Evolutionary conservation across 2,797 vertebrate species (phyloP).

Genomic region (Molossus alvarezi): DNA sequence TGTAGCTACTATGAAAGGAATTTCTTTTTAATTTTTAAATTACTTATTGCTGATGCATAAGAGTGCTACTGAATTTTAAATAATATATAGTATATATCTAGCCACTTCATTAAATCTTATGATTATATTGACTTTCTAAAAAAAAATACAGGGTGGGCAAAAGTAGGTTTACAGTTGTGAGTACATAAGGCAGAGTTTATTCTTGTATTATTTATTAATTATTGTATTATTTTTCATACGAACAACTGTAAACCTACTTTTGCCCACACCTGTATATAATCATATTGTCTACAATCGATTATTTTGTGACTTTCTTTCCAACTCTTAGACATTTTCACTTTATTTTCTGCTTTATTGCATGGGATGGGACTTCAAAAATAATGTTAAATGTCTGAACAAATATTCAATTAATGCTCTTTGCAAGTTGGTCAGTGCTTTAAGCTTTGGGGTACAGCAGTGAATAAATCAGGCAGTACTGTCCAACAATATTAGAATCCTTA

Average conservation of each 20-base stretch:
- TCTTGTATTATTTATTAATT: no score
- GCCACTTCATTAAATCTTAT: conserved; percentile 24
- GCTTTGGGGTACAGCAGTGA: neutral
- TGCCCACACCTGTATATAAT: neutral
- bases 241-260: no score
- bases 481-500: neutral
- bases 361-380: conserved; percentile 49
- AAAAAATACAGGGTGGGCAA: no score
- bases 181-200: no score
- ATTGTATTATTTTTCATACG: no score
- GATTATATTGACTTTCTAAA: conserved; percentile 36
- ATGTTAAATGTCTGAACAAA: neutral
- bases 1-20: conserved; percentile 30
- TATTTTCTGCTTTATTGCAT: conserved; percentile 66
- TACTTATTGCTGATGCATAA: conserved; percentile 25
- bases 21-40: conserved; percentile 58
- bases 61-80: conserved; percentile 17
- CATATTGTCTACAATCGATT: neutral
- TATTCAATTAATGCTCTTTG: neutral
- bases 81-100: neutral
- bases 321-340: conserved; percentile 48
- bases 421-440: neutral
- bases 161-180: no score
- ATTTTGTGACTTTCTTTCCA: conserved; percentile 54
- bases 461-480: neutral